phyloP scores from a whole-genome alignment of 1,140 invertebrate genomes.

The Caerostris darwini region DNA sequence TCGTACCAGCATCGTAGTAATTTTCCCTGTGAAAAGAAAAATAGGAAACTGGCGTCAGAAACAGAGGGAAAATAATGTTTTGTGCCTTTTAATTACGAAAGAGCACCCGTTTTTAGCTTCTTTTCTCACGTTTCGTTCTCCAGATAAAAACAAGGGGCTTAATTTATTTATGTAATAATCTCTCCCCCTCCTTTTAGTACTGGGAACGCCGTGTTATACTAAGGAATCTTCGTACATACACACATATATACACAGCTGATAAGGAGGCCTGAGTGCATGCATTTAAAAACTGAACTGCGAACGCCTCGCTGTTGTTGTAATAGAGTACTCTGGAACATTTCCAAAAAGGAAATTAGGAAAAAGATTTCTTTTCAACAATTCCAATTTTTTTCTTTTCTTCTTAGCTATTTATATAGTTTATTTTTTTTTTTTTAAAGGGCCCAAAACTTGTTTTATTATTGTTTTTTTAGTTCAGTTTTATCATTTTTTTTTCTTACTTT shows the following conservation, averaged over 20 bases:
- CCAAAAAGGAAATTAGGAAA: conserved; percentile 73
- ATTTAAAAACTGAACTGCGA: conserved; percentile 31
- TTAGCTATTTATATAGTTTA: conserved; percentile 24
- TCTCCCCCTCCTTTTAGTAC: conserved; percentile 12
- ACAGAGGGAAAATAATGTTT: conserved; percentile 72
- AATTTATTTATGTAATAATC: conserved; percentile 77
- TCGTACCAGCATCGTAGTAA: conserved; percentile 26
- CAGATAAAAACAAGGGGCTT: conserved; percentile 74
- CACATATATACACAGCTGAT: background rate
- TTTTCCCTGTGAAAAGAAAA: conserved; percentile 65
- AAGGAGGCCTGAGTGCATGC: background rate
- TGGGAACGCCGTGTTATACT: background rate
- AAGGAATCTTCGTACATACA: background rate
- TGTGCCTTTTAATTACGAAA: conserved; percentile 75
- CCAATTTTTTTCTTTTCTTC: conserved; percentile 26
- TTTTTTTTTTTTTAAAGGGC: conserved; percentile 30
- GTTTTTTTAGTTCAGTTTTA: background rate
- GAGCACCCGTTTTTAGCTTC: conserved; percentile 46
- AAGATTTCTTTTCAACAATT: conserved; percentile 68
- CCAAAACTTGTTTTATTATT: background rate
- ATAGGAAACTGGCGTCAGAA: conserved; percentile 17
- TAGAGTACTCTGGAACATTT: conserved; percentile 11
- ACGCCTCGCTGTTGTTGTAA: conserved; percentile 23
- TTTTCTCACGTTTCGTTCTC: background rate
- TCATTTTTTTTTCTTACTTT: background rate